Conservation (phyloP, 1,140 invertebrate genomes). For the Eueides isabella region DNA sequence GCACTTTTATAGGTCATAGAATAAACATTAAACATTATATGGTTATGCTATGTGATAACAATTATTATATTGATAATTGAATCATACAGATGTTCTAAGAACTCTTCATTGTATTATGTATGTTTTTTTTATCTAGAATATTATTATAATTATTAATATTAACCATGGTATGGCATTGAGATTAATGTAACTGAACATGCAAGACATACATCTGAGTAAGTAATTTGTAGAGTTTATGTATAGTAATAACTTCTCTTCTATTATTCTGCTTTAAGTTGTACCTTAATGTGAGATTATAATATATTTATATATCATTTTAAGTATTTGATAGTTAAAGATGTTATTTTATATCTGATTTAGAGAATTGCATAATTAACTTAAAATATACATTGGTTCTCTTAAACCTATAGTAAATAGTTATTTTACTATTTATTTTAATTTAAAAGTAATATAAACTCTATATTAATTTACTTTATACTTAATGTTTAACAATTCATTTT, state of each 20-base stretch:
- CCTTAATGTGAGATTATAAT: neutral
- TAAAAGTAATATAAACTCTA: too few species aligned
- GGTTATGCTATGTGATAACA: slow-evolving; percentile 12
- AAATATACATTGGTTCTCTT: too few species aligned
- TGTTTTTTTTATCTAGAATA: neutral
- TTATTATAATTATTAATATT: neutral
- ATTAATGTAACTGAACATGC: slow-evolving; percentile 19
- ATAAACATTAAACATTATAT: neutral
- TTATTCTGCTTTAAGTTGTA: neutral
- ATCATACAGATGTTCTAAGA: slow-evolving; percentile 15
- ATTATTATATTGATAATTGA: slow-evolving; percentile 14
- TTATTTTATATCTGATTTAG: too few species aligned
- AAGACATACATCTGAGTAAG: slow-evolving; percentile 38
- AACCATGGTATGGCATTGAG: neutral
- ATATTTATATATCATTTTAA: too few species aligned
- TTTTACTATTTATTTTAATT: too few species aligned
- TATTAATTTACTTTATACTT: too few species aligned
- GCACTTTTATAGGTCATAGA: slow-evolving; percentile 20
- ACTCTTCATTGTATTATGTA: neutral
- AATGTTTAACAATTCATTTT: too few species aligned
- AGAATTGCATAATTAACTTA: too few species aligned
- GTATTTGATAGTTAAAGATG: too few species aligned
- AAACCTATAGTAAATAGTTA: too few species aligned
- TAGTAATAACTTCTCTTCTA: neutral
- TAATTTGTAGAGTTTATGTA: neutral